Evolutionary conservation across 1,140 invertebrate species (phyloP), one percentile per base, ranked within the genome.

Genomic region (Tribolium madens): DNA sequence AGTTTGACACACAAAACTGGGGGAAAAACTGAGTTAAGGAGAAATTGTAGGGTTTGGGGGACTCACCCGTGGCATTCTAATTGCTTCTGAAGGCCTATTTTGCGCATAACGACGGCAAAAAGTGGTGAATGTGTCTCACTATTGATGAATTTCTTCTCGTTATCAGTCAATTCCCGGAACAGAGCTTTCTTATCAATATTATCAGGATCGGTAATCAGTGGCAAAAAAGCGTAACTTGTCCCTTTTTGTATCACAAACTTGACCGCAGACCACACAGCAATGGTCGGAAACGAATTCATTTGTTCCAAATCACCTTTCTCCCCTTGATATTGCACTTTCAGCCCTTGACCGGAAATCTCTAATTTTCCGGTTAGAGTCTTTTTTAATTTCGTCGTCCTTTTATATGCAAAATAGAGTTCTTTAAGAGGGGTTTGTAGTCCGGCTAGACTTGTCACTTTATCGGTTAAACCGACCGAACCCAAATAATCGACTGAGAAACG

Each of bases 101-200:
- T 92, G 78, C 93, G 89, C 94, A 97, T 97, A 13, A 97, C 94
- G 46, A 96, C 95, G 9, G 95, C 94, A 85, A 97, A 96, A 82
- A 97, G 91, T 0, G 96, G 95, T 0, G 94, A 93, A 86, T 96
- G 94, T 4, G 89, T 75, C 47, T 84, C 82, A 5, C 76, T 77
- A 1, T 71, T 85, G 79, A 90, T 88, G 76, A 87, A 89, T 80
- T 89, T 89, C 79, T 86, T 88, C 79, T 89, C 88, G 31, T 83
- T 79, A 21, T 85, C 83, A 79, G 88, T 87, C 79, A 90, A 82
- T 50, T 83, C 83, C 84, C 88, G 88, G 79, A 93, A 94, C 36
- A 94, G 84, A 42, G 89, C 87, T 77, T 90, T 88, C 84, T 93
- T 93, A 80, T 94, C 92, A 50, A 92, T 90, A 79, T 93, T 93